A percentile compares a stretch with the other conserved stretches of the same genome.
These are phyloP conservation scores for Engraulis encrasicolus DNA, from an alignment of 2,113 vertebrate species.

Conservation along the genomic window DNA sequence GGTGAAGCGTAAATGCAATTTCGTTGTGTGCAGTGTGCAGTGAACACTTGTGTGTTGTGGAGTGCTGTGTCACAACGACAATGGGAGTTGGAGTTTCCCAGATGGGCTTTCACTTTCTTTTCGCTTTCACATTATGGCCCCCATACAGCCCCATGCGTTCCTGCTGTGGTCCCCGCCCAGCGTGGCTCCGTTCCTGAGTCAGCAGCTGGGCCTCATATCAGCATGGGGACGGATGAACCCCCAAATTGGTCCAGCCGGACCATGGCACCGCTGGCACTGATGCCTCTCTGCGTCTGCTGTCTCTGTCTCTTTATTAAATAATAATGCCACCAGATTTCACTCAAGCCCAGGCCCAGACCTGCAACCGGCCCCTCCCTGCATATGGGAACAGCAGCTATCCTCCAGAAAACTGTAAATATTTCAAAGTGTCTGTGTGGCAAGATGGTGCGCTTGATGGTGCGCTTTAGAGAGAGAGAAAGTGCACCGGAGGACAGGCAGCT, in stretches of 20 bases:
- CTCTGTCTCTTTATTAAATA: too few species aligned
- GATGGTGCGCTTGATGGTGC: background rate
- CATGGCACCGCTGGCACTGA: background rate
- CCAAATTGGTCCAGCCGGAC: background rate
- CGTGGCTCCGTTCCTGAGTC: background rate
- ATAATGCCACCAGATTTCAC: conserved; percentile 15
- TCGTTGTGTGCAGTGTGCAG: too few species aligned
- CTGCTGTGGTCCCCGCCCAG: background rate
- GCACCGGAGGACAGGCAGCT: background rate
- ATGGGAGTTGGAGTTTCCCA: too few species aligned
- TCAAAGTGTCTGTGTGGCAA: background rate
- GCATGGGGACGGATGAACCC: background rate
- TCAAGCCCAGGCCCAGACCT: too few species aligned
- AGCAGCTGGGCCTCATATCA: background rate
- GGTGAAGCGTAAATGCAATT: too few species aligned
- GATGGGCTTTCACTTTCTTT: too few species aligned
- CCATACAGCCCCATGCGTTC: too few species aligned
- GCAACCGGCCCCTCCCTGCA: background rate
- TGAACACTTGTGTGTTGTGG: too few species aligned
- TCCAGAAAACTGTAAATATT: background rate
- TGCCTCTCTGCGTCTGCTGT: too few species aligned
- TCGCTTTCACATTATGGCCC: too few species aligned
- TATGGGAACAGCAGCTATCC: background rate
- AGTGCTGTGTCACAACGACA: too few species aligned
- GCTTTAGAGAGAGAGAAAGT: background rate